Conservation (phyloP, 1,140 invertebrate species). For the Bombus difficillimus region DNA sequence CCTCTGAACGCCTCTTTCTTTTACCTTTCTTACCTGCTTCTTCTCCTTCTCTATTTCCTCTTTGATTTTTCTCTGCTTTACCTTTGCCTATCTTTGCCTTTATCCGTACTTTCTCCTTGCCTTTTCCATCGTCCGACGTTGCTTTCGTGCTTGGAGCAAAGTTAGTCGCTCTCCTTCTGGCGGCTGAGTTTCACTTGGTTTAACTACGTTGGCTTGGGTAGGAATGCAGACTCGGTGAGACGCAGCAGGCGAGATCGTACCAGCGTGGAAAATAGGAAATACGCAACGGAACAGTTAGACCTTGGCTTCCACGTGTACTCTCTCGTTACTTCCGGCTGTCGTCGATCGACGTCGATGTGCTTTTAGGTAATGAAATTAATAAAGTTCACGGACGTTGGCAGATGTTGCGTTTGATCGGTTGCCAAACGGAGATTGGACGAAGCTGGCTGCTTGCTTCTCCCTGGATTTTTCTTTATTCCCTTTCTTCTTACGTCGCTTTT, state of each 20-base stretch:
- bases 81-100: too few species aligned
- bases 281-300: background rate
- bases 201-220: slow-evolving; percentile 13
- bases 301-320: background rate
- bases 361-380: slow-evolving; percentile 56
- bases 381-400: slow-evolving; percentile 42
- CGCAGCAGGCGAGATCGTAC: background rate
- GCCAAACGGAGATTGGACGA: slow-evolving; percentile 48
- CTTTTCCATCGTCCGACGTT: background rate
- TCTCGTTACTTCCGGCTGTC: slow-evolving; percentile 7
- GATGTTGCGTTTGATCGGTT: slow-evolving; percentile 40
- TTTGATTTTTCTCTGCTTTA: too few species aligned
- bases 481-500: background rate
- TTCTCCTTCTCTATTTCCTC: background rate
- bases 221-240: background rate
- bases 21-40: background rate
- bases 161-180: slow-evolving; percentile 51
- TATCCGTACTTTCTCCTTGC: background rate
- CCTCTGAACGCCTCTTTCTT: background rate
- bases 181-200: slow-evolving; percentile 49
- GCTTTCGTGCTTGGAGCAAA: slow-evolving; percentile 35
- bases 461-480: background rate
- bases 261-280: background rate
- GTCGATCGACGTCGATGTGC: slow-evolving; percentile 39
- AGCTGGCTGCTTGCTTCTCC: background rate